A percentile compares a stretch with the other conserved stretches of the same genome.
Evolutionary conservation across 2,113 vertebrate species (phyloP).

Genomic region (Pseudonaja textilis): DNA sequence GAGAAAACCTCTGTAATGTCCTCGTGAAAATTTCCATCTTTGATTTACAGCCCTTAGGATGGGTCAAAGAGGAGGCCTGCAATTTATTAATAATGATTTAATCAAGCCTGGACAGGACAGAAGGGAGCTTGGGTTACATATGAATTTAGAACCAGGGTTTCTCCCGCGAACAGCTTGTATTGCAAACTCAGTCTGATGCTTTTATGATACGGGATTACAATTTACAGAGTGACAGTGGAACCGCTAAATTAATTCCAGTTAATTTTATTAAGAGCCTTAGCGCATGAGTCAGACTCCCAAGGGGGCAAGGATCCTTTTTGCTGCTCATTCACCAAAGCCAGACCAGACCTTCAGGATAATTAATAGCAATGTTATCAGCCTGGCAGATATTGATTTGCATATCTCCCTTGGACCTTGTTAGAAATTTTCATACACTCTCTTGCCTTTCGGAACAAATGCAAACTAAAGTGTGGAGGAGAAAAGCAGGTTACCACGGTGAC

Average conservation of each 20-base stretch:
- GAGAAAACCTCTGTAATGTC: neutral
- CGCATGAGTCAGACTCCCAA: conserved; percentile 16
- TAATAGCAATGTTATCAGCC: accelerated
- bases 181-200: conserved; percentile 40
- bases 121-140: conserved; percentile 38
- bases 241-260: conserved; percentile 52
- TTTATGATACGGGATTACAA: conserved; percentile 45
- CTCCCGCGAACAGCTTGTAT: conserved; percentile 35
- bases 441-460: neutral
- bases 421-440: accelerated
- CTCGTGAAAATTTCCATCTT: neutral
- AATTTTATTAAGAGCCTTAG: conserved; percentile 42
- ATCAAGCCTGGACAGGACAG: neutral
- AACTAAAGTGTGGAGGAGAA: neutral
- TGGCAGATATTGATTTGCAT: neutral
- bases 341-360: neutral
- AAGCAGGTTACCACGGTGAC: neutral
- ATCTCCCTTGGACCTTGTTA: neutral
- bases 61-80: neutral
- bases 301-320: neutral
- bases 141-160: conserved; percentile 34
- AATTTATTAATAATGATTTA: conserved; percentile 21
- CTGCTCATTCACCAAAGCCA: neutral
- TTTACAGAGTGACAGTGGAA: conserved; percentile 43
- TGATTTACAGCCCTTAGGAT: neutral